Base-by-base conservation (phyloP, 2,113 vertebrate species). In the Carassius gibelio region DNA sequence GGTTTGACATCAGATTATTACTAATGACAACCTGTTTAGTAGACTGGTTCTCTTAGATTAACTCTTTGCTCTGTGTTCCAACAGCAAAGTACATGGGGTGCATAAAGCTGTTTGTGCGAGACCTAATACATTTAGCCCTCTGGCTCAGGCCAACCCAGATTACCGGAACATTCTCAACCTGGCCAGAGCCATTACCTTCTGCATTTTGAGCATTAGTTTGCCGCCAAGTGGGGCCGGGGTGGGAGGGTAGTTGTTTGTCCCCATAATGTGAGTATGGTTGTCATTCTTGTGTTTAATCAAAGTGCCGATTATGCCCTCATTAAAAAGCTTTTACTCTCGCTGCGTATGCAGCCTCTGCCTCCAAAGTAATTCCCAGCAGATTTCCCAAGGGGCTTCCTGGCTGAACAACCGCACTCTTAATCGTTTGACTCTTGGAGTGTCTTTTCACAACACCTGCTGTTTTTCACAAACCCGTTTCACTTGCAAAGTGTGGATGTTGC, bases 301-400 rank as follows among this genome's bases (percentile, higher is more conserved):
- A 86, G 89, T 90, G 89, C 81, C 88, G 86, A 92, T 93, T 90
- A 92, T 88, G 84, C 87, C 68, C 92, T 89, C 89, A 89, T 92
- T 92, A 87, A 86, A 89, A 88, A 87, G 85, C 76, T 93, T 92
- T 89, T 88, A 88, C 90, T 91, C 88, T 78, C 87, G 88, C 86
- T 84, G 85, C 79, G 89, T 91, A 88, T 87, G 91, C 90, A 90
- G 86, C 89, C 87, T 91, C 87, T 90, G 91, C 61, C 92, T 94
- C 93, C 90, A 89, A 93, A 94, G 90, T 92, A 92, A 94, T 93
- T 93, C 90, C 89, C 87, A 19, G 92, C 90, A 92, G 90, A 95
- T 95, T 94, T 94, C 93, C 93, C 94, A 86, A 26, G 92, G 88
- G 94, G 88, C 91, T 81, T 66, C 68, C 52, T 87, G 90, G 89